Base-by-base conservation (phyloP, 2,888 invertebrate genomes). In the Sinelater perroti region DNA sequence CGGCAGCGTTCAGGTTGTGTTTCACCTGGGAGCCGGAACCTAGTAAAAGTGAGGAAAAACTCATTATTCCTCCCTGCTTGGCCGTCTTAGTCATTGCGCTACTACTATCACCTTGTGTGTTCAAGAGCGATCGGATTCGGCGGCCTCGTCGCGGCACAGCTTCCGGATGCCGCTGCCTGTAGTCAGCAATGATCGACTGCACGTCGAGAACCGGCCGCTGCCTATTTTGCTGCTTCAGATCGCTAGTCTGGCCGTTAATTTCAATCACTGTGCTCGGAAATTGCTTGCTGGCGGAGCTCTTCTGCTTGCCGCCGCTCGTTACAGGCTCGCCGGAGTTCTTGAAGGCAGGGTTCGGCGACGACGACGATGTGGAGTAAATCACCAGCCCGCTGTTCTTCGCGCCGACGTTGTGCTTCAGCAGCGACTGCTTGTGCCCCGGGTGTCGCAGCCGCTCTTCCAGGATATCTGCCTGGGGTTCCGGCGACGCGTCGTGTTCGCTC, bases 131-230 rank as follows among this genome's bases (percentile, higher is more conserved):
- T 69, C 86, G 85, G 76, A 87, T 84, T 40, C 87, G 76, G 17
- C 87, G 80, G 2, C 87, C 87, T 65, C 89, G 82, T 64, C 89
- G 78, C 0, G 90, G 90, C 0, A 88, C 85, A 2, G 85, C 80
- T 64, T 91, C 90, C 0, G 90, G 89, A 76, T 91, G 89, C 63
- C 88, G 81, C 62, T 89, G 87, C 63, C 90, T 83, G 71, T 90
- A 90, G 72, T 91, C 91, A 0, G 90, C 91, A 70, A 91, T 90
- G 52, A 92, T 89, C 2, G 90, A 89, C 72, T 90, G 87, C 0
- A 92, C 91, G 73, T 93, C 91, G 56, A 91, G 85, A n/a, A 89
- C 88, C 0, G 89, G 87, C 0, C 90, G 88, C 71, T 90, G 90
- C 0, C 89, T 82, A 0, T 79, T 81, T 69, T 81, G 75, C 1